Percentiles rank a stretch among this genome's conserved stretches.
Conservation (phyloP, 1,140 invertebrate genomes). For the Sycophila sp. region DNA sequence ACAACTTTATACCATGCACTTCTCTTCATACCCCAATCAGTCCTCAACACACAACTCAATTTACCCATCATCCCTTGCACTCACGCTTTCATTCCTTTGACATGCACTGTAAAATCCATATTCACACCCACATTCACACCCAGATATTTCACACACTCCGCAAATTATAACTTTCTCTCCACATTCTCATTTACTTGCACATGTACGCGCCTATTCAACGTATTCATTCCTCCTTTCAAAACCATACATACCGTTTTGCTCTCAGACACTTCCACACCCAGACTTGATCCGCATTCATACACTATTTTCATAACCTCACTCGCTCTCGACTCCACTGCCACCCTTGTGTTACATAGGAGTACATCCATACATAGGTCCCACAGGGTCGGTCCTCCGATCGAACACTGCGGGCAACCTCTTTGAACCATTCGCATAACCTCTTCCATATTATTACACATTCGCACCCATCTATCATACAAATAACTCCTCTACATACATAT, state of each 20-base stretch:
- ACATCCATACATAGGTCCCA: not conserved
- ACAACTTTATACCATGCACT: not conserved
- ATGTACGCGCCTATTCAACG: not conserved
- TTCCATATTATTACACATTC: not conserved
- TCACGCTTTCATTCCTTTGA: too few species aligned
- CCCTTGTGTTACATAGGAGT: not conserved
- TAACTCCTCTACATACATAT: not conserved
- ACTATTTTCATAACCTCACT: not conserved
- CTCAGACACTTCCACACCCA: not conserved
- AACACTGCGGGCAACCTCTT: conserved; percentile 34
- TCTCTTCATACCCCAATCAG: not conserved
- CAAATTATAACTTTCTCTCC: not conserved
- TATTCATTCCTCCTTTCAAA: not conserved
- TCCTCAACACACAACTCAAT: not conserved
- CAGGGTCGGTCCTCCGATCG: conserved; percentile 6
- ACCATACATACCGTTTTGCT: not conserved
- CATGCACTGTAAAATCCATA: not conserved
- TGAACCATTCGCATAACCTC: too few species aligned
- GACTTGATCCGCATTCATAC: not conserved
- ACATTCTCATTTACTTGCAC: not conserved
- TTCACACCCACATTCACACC: not conserved
- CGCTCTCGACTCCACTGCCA: not conserved
- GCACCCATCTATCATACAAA: not conserved
- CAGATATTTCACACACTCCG: not conserved
- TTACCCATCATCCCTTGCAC: not conserved